These are phyloP conservation scores for Sebastes dallii DNA, from an alignment of 2,797 vertebrate genomes.

Conservation along the genomic window DNA sequence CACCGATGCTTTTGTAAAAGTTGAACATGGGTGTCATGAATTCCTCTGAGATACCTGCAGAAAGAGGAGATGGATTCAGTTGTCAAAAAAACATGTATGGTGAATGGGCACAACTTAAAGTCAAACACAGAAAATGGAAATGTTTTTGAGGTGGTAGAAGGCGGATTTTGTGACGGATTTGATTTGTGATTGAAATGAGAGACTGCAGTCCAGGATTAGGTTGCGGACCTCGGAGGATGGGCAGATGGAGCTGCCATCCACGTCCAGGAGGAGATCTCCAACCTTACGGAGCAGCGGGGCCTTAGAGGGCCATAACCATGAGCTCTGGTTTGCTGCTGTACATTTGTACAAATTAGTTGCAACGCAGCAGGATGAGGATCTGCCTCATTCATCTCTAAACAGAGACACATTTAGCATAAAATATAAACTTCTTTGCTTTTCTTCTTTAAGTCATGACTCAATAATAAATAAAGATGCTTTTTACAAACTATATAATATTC, in stretches of 20 bases:
- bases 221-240: too few species aligned
- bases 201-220: too few species aligned
- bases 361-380: not conserved
- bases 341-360: not conserved
- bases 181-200: too few species aligned
- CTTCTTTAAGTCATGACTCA: not conserved
- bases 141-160: too few species aligned
- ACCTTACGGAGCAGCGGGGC: too few species aligned
- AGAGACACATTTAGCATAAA: not conserved
- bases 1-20: conserved; percentile 95
- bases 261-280: too few species aligned
- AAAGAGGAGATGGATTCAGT: not conserved
- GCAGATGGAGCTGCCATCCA: too few species aligned
- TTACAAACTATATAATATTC: not conserved
- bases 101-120: not conserved
- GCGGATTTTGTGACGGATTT: too few species aligned
- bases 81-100: not conserved
- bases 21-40: conserved; percentile 97
- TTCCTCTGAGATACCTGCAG: conserved; percentile 93
- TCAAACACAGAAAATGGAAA: not conserved
- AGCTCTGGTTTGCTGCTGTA: too few species aligned
- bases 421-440: not conserved
- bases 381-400: not conserved
- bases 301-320: too few species aligned
- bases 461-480: not conserved